Evolutionary conservation across 2,888 invertebrate species (phyloP), one percentile per base, ranked within the genome.

Genomic region (Lasioglossum malachurum): DNA sequence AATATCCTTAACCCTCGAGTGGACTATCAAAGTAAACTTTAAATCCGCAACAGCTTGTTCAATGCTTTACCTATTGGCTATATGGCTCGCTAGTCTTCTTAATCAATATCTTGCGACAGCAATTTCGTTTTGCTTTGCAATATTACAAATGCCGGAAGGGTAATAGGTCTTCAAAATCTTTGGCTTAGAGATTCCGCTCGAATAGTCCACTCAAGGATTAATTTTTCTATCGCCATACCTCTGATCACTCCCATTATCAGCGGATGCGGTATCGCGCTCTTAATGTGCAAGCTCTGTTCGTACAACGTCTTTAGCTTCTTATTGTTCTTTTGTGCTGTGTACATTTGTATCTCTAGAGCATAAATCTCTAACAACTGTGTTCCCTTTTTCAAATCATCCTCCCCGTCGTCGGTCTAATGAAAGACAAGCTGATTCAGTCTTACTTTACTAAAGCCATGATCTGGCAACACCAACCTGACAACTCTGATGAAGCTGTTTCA

Each of bases 191-290:
- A 64, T 64, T 31, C 64, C 4, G 7, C 16, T 64, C 16, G 7
- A 64, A 31, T 31, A 31, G 31, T 19, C 14, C 64, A 64, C 64
- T 64, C 35, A 19, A 64, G 64, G 31, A 64, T 64, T 64, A 31
- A 64, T 31, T 31, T 64, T 64, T 64, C 10, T 31, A 31, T 64
- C 44, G 69, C 64, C 44, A 27, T 95, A 98, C 98, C 98, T 97
- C 99, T 96, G 87, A 99, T 99, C 53, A 99, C 99, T 23, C 99
- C 99, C 99, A 99, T 99, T 92, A 99, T 99, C 49, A 99, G 96
- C 4, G 99, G 99, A 97, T 99, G 99, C n/a, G 99, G 99, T 95
- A 99, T 99, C 77, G 99, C 99, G 67, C 99, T 99, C 95, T 99
- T 99, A 92, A 99, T 99, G 95, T 99, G 99, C 89, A 99, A 96